Evolutionary conservation across 2,888 invertebrate species (phyloP), one percentile per base, ranked within the genome.

Genomic region (Habrosyne pyritoides): DNA sequence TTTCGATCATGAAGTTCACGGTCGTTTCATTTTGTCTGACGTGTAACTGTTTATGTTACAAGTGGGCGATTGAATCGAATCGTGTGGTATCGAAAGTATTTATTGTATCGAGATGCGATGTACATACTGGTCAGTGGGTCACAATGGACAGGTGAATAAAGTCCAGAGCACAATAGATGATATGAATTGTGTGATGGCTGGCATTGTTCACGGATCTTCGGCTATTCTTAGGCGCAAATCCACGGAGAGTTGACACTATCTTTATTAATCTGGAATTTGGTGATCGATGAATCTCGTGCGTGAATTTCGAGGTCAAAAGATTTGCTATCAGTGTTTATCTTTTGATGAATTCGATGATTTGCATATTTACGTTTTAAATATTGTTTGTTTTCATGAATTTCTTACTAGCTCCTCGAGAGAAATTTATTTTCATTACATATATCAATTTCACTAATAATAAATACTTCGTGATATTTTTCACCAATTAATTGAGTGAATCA

Each of bases 81-180:
- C 63, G 67, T 28, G 28, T 50, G 10, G 28, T 72, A 78, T 73
- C 75, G 79, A 81, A 81, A 78, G 79, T 80, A 82, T 81, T 69
- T 79, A 83, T 80, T 58, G 68, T 54, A 67, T 67, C 69, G 72
- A 69, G 67, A 65, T 58, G 70, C 61, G 68, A 63, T 63, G 66
- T 58, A 56, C 64, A 85, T 80, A 72, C 73, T 73, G 87, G 88
- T 85, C 84, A 87, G 75, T 87, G 70, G 84, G 84, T 73, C 83
- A 70, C 62, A 67, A 63, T 64, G 64, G 77, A 80, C 88, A 87
- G 87, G 87, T 87, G 88, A 77, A 75, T 71, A 69, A 18, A 59
- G 60, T 62, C 59, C 61, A 54, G 59, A 72, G 61, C 61, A 79
- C 79, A 84, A 83, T 80, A 68, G 71, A 61, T 69, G 68, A 66